Base-by-base conservation (phyloP, 1,140 invertebrate genomes). In the Bombus affinis region DNA sequence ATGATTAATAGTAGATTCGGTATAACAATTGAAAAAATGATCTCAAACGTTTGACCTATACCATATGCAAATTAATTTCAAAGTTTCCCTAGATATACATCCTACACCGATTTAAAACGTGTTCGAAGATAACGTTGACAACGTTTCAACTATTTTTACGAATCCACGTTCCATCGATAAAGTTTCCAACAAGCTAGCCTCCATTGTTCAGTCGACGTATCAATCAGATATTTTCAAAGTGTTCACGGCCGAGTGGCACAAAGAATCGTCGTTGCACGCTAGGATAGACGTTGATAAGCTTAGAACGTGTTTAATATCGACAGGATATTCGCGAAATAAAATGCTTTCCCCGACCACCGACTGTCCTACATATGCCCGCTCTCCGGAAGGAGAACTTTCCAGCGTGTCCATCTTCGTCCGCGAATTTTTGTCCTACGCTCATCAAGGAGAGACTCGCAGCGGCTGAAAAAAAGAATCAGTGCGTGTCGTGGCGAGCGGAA, bases 311-410 rank as follows among this genome's bases (percentile, higher is more conserved):
- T 84, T 25, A n/a, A 71, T 22, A 32, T 66, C 12, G n/a, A 42
- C 39, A 25, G 9, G 18, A 47, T 22, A 32, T 32, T 75, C 76
- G 32, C 53, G 62, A 39, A 65, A 73, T 25, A 70, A 86, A 90
- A 83, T 88, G 83, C 88, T 90, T 90, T 90, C 89, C 77, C 88
- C 42, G 47, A 22, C 18, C 47, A 53, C 47, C 18, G 47, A 53
- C 47, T 22, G 47, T 53, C 47, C 47, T 53, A 53, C 47, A 53
- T 53, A 53, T 82, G 71, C 35, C 76, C 79, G 79, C 75, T 89
- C 86, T 78, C 74, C 73, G 83, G 73, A 90, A 88, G 65, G 81
- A 28, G 37, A 62, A 76, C 62, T 73, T 74, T 90, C 83, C 47
- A 74, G 65, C 65, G 77, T 44, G 77, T 90, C 65, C 53, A 65